phyloP scores from a whole-genome alignment of 2,113 vertebrate genomes.

The Pomatorhinus ruficollis region DNA sequence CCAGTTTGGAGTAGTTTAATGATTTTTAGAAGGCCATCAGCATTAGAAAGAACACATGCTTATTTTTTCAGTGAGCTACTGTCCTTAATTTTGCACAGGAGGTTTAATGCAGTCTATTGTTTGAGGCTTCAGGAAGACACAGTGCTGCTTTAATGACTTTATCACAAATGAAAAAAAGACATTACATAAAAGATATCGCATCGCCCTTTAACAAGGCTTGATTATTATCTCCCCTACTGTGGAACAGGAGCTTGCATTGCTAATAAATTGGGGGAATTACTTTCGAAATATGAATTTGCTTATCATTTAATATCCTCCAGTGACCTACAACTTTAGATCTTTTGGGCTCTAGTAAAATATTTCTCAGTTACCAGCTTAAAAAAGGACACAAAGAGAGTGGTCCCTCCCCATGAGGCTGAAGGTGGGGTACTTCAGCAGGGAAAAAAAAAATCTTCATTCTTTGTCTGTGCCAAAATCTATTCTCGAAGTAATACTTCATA shows the following conservation, averaged over 20 bases:
- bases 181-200: constrained; percentile 52
- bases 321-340: constrained; percentile 57
- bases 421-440: background rate
- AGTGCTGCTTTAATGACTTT: constrained; percentile 60
- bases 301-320: constrained; percentile 62
- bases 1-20: constrained; percentile 19
- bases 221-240: constrained; percentile 70
- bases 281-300: constrained; percentile 67
- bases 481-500: background rate
- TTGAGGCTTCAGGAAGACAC: constrained; percentile 45
- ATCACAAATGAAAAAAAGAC: constrained; percentile 60
- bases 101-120: constrained; percentile 42
- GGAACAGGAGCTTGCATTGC: constrained; percentile 44
- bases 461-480: background rate
- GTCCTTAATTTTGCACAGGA: constrained; percentile 63
- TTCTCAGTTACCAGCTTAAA: constrained; percentile 33
- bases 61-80: constrained; percentile 37
- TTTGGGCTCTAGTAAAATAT: constrained; percentile 35
- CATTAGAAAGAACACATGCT: background rate
- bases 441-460: background rate
- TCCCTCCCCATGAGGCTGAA: background rate
- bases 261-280: constrained; percentile 70
- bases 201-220: constrained; percentile 65
- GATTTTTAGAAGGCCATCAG: constrained; percentile 44
- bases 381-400: background rate